Conservation (phyloP, 2,888 invertebrate genomes). For the Villa cingulata region DNA sequence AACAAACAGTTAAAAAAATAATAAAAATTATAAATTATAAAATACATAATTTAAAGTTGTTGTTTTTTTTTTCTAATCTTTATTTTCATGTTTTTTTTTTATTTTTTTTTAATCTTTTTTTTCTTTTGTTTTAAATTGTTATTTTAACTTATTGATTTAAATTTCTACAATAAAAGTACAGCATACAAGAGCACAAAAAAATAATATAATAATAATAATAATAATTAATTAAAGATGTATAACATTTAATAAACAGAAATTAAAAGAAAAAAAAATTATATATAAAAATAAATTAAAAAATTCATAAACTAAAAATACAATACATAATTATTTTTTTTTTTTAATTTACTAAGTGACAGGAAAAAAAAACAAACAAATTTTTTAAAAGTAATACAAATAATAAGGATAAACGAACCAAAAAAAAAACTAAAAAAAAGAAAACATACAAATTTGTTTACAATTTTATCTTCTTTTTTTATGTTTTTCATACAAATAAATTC, state of each 20-base stretch:
- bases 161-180: constrained; percentile 38
- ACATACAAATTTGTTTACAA: too few species aligned
- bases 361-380: not conserved
- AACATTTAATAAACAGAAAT: constrained; percentile 4
- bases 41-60: constrained; percentile 4
- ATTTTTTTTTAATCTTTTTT: constrained; percentile 14
- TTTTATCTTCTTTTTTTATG: too few species aligned
- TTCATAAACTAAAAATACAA: constrained; percentile 1
- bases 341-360: too few species aligned
- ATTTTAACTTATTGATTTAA: constrained; percentile 32
- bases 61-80: constrained; percentile 11
- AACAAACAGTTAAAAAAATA: not conserved
- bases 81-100: constrained; percentile 4
- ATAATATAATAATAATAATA: constrained; percentile 1
- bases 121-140: constrained; percentile 25
- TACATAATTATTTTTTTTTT: not conserved
- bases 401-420: too few species aligned
- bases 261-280: constrained; percentile 2
- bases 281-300: constrained; percentile 3
- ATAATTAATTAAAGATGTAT: constrained; percentile 1
- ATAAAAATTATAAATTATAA: constrained; percentile 3
- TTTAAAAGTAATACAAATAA: too few species aligned
- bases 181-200: constrained; percentile 33
- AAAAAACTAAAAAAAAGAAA: too few species aligned
- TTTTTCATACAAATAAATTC: too few species aligned